Percentiles rank a stretch among this genome's conserved stretches.
phyloP scores from a whole-genome alignment of 92 coral and sea anemone genomes.

The Heliopora coerulea region DNA sequence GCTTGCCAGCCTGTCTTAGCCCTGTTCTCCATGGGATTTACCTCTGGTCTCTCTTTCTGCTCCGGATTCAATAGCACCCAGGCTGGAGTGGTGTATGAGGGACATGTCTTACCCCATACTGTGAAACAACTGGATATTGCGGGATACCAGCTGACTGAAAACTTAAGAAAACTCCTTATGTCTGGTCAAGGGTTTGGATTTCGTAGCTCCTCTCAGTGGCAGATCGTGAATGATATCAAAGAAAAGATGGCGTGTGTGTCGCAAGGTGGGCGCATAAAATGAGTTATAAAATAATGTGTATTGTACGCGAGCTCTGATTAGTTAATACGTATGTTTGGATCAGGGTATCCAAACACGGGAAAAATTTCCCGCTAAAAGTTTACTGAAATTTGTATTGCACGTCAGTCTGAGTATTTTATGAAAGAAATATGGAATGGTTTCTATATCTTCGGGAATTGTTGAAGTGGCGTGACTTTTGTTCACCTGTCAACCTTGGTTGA shows the following conservation, averaged over 20 bases:
- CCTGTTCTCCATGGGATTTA: constrained; percentile 86
- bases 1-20: constrained; percentile 79
- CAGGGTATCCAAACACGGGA: no score
- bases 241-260: constrained; percentile 79
- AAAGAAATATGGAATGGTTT: background rate
- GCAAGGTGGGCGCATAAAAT: constrained; percentile 52
- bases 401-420: no score
- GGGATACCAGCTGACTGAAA: constrained; percentile 86
- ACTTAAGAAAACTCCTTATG: constrained; percentile 69
- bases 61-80: constrained; percentile 93
- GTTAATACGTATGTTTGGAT: no score
- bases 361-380: no score
- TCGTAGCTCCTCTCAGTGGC: constrained; percentile 93
- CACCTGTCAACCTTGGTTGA: no score
- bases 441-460: background rate
- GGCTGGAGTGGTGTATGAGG: constrained; percentile 93
- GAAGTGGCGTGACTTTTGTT: no score
- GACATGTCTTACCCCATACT: constrained; percentile 72
- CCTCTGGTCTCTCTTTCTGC: constrained; percentile 78
- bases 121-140: constrained; percentile 83
- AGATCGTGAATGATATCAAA: constrained; percentile 87
- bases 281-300: no score
- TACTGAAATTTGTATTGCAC: no score
- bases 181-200: constrained; percentile 78
- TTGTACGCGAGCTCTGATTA: no score